Evolutionary conservation across 2,113 vertebrate species (phyloP), one percentile per base, ranked within the genome.

Genomic region (Pangasianodon hypophthalmus): DNA sequence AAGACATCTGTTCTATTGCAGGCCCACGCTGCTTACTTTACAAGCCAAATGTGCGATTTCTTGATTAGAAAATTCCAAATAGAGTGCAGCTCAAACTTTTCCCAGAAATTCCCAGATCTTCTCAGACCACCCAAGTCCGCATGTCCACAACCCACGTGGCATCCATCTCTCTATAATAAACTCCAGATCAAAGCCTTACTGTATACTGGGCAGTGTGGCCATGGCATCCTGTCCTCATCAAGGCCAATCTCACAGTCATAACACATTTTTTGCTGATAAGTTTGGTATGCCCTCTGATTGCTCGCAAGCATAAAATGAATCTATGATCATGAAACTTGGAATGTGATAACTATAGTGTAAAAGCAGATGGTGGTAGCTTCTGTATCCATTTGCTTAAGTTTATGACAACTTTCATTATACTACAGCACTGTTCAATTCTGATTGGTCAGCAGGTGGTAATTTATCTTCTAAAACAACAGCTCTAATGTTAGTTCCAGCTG

Each of bases 231-330:
- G 71, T 92, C 90, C 82, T 91, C 88, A 75, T 82, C 88, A 91
- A 89, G 86, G 90, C 88, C 79, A 84, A 83, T 64, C 87, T 88
- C 73, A 91, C 62, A 93, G 88, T 82, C 92, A 89, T 80, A 91
- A 62, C 87, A 58, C 87, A 90, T 92, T 95, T 95, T 94, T 94
- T 94, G 90, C 90, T 92, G 94, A 95, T 95, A 94, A 92, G 87
- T 19, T 85, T 92, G 92, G 93, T 86, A 94, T 94, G 93, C 88
- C 75, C 44, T 71, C 56, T 90, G 90, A 91, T 91, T 93, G 60
- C 73, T 10, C 19, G 3, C 0, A 37, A 71, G 32, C 14, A 16
- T 90, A 82, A 89, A 69, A 84, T 92, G 88, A 93, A 94, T 92
- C 91, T 86, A 46, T 83, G 84, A 92, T 93, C 93, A 89, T 87